phyloP scores from a whole-genome alignment of 2,797 vertebrate genomes.

The Falco columbarius region DNA sequence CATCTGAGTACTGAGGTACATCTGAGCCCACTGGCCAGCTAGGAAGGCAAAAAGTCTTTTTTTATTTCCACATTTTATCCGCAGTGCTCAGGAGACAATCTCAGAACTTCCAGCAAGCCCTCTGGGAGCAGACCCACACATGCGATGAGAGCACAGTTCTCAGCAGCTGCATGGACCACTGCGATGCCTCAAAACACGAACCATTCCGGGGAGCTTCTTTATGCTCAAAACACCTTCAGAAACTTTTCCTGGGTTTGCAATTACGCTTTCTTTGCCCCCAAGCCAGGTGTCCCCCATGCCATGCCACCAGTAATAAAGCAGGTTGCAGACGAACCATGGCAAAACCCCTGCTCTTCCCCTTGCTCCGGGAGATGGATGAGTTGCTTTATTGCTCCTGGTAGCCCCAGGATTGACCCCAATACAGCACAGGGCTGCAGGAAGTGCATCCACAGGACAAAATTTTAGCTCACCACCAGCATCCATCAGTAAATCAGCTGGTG shows the following conservation, averaged over 20 bases:
- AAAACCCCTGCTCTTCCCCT: neutral
- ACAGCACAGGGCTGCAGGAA: neutral
- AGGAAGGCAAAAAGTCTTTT: neutral
- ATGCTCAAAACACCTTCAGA: neutral
- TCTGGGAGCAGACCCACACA: fast-evolving
- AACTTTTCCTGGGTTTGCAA: neutral
- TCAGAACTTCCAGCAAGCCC: neutral
- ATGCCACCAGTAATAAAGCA: neutral
- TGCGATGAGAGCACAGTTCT: neutral
- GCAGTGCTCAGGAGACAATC: fast-evolving
- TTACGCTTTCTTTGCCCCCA: neutral
- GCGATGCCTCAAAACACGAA: too few species aligned
- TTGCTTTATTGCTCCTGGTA: neutral
- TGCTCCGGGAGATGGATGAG: neutral
- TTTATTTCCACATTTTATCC: neutral
- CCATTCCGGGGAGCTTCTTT: neutral
- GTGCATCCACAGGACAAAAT: neutral
- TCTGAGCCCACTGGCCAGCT: neutral
- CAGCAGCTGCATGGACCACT: neutral
- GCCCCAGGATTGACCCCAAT: neutral
- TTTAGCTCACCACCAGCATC: neutral
- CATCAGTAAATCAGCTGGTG: neutral
- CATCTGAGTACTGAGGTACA: neutral
- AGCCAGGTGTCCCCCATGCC: fast-evolving
- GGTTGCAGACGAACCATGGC: neutral